These are phyloP conservation scores for Anticlea derivata DNA, from an alignment of 2,888 invertebrate species.

Conservation along the genomic window DNA sequence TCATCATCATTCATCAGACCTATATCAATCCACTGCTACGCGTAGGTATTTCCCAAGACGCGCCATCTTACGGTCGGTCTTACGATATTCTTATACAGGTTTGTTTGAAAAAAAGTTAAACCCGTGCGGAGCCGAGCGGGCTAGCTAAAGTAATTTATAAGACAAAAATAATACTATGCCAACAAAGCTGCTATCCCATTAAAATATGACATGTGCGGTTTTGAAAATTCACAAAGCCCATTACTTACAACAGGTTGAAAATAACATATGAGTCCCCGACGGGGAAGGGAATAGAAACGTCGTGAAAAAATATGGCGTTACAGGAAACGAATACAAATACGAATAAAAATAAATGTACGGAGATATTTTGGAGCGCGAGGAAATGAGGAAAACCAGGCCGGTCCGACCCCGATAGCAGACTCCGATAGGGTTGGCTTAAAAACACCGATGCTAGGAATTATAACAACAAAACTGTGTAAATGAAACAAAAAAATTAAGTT, in stretches of 20 bases:
- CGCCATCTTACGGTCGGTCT: too few species aligned
- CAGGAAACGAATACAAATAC: conserved; percentile 81
- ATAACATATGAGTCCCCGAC: conserved; percentile 42
- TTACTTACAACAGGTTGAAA: conserved; percentile 38
- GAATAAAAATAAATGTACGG: conserved; percentile 76
- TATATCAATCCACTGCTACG: too few species aligned
- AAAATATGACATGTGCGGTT: conserved; percentile 36
- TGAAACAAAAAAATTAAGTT: too few species aligned
- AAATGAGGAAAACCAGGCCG: conserved; percentile 76
- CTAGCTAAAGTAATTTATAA: conserved; percentile 9
- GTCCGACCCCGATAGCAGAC: conserved; percentile 50
- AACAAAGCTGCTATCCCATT: conserved; percentile 10
- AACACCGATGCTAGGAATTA: conserved; percentile 1
- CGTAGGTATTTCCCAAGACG: too few species aligned
- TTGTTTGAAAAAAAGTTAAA: too few species aligned
- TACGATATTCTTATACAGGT: too few species aligned
- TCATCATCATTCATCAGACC: too few species aligned
- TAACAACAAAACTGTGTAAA: not conserved
- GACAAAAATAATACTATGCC: conserved; percentile 2
- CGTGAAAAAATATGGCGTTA: conserved; percentile 71
- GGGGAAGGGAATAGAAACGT: conserved; percentile 59
- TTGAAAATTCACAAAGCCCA: conserved; percentile 36
- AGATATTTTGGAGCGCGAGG: conserved; percentile 62
- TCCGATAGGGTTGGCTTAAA: conserved; percentile 44
- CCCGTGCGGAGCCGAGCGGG: too few species aligned